A percentile compares a stretch with the other conserved stretches of the same genome.
These are phyloP conservation scores for Conus canariensis DNA, from an alignment of 2,888 invertebrate genomes.

Conservation along the genomic window DNA sequence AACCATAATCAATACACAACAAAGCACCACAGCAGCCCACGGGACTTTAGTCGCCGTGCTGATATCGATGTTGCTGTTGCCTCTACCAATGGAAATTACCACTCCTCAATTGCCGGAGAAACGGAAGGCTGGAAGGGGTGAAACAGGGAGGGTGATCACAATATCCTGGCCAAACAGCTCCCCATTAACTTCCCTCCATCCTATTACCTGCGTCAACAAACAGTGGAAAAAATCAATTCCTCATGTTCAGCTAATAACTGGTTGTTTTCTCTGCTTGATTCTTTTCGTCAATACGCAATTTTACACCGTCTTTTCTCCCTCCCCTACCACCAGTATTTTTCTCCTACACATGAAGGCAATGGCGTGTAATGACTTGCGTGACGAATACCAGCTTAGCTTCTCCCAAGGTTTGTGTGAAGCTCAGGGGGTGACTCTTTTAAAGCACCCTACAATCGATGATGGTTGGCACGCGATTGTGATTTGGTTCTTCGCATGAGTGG, in stretches of 20 bases:
- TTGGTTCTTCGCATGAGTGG: neutral
- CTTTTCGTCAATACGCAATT: neutral
- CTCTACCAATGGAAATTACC: neutral
- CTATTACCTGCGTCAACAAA: constrained; percentile 17
- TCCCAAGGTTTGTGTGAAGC: neutral
- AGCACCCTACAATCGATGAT: neutral
- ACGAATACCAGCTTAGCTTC: neutral
- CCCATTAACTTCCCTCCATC: neutral
- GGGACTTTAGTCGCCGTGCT: neutral
- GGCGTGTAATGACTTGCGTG: neutral
- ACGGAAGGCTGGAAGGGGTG: neutral
- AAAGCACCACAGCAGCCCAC: neutral
- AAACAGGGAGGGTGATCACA: neutral
- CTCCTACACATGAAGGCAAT: too few species aligned
- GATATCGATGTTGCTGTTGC: neutral
- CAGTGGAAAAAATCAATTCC: constrained; percentile 6
- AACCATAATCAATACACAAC: constrained; percentile 17
- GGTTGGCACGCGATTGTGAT: neutral
- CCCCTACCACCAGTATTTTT: neutral
- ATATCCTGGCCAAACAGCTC: neutral
- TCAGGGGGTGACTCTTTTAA: neutral
- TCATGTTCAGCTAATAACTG: neutral
- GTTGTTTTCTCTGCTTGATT: neutral
- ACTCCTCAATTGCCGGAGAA: neutral
- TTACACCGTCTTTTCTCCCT: neutral